Base-by-base conservation (phyloP, 2,797 vertebrate species). In the Esox lucius region DNA sequence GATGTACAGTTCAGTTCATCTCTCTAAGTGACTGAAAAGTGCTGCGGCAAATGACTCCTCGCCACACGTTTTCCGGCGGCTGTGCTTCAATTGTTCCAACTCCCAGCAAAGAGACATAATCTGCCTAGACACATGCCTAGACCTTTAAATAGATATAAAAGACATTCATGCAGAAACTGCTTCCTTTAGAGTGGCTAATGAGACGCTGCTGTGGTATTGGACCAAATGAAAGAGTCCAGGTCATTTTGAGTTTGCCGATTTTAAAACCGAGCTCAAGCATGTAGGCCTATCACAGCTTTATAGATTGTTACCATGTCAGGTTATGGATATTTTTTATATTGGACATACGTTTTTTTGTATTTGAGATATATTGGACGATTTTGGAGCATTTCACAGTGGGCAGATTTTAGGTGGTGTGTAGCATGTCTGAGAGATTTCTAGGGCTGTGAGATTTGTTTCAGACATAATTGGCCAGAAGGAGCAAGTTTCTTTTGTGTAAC, bases 21-120 rank as follows among this genome's bases (percentile, higher is more conserved):
- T 39, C 35, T 39, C 35, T 39, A 39, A 39, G 35, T 39, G 35
- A 39, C 6, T 39, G 35, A 39, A 39, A 39, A 39, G 35, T 39
- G 35, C 35, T 39, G 3, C 6, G 35, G 35, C 35, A 39, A 39
- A 39, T 39, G 35, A 39, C 35, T 39, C 6, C 35, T 39, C 62
- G 39, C 73, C 77, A 82, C 35, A 76, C 70, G 71, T 22, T 28
- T 42, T 70, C 78, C 4, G 1, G 70, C 56, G 42, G 35, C 75
- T 35, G 3, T 39, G 77, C 77, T 75, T 71, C 67, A 72, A 31
- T 61, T 42, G 12, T n/a, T 64, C 31, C 49, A 48, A 28, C 62
- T 79, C 72, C 61, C 35, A 74, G 59, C 9, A 78, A 74, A 78
- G 73, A 46, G 48, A 80, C 86, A 71, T 78, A 49, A 88, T 78